Conservation (phyloP, 2,888 invertebrate species). For the Cephus pulcher region DNA sequence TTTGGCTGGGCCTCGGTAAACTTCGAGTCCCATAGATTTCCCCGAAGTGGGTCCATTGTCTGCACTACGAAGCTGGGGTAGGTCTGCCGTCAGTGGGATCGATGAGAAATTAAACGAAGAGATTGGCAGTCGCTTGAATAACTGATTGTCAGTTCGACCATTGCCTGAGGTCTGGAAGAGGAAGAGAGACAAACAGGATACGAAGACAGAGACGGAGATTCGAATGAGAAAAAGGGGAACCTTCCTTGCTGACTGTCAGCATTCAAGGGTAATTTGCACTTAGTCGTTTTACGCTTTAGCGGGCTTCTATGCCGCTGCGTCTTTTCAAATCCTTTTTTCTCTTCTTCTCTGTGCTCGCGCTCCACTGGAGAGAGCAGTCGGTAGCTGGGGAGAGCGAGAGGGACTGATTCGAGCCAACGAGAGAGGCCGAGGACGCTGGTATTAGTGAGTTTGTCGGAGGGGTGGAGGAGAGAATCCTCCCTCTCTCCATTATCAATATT, state of each 20-base stretch:
- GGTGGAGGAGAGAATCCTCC: not conserved
- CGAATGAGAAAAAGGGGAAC: constrained; percentile 10
- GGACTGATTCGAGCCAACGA: not conserved
- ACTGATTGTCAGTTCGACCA: not conserved
- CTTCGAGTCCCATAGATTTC: not conserved
- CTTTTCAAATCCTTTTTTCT: constrained; percentile 19
- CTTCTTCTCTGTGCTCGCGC: not conserved
- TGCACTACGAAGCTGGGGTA: not conserved
- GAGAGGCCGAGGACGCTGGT: not conserved
- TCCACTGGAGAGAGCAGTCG: not conserved
- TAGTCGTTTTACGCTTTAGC: constrained; percentile 29
- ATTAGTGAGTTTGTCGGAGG: not conserved
- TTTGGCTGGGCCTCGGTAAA: not conserved
- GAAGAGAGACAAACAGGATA: not conserved
- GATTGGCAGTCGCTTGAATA: not conserved
- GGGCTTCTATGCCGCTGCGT: constrained; percentile 11
- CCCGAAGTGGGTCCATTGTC: not conserved
- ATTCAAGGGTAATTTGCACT: constrained; percentile 34
- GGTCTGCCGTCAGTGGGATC: not conserved
- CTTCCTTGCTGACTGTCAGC: constrained; percentile 12
- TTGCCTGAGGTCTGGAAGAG: not conserved
- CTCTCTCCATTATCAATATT: not conserved
- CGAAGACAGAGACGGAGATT: constrained; percentile 16
- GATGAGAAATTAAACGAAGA: not conserved
- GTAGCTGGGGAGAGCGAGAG: not conserved